These are phyloP conservation scores for Heliocidaris tuberculata DNA, from an alignment of 35 echinoderm and acorn worm genomes.

Conservation along the genomic window DNA sequence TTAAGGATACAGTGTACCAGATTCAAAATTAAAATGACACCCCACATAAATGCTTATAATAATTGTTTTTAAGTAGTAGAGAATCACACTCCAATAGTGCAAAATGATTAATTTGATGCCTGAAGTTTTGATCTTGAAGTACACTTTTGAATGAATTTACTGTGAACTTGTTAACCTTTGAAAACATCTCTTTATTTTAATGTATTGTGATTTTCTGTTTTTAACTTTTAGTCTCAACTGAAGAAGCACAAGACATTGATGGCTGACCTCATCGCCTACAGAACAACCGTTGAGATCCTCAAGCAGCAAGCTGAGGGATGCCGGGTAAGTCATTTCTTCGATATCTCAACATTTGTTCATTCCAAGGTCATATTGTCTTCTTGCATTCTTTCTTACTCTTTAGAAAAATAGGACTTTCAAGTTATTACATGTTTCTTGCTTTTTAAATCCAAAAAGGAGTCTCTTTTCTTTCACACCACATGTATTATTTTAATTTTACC, in stretches of 20 bases:
- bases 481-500: background rate
- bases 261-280: conserved; percentile 88
- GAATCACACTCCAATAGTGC: too few relatives aligned
- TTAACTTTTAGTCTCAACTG: conserved; percentile 68
- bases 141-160: too few relatives aligned
- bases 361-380: background rate
- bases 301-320: conserved; percentile 85
- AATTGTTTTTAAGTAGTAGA: too few relatives aligned
- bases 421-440: too few relatives aligned
- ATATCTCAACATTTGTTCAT: background rate
- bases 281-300: conserved; percentile 75
- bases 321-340: conserved; percentile 62
- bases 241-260: conserved; percentile 91
- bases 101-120: too few relatives aligned
- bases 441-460: background rate
- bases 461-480: background rate
- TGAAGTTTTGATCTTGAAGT: too few relatives aligned
- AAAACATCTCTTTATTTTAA: background rate
- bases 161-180: too few relatives aligned
- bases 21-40: too few relatives aligned
- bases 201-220: conserved; percentile 23
- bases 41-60: too few relatives aligned
- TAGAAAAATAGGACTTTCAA: background rate
- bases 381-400: background rate
- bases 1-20: too few relatives aligned